These are phyloP conservation scores for Cecropterus lyciades DNA, from an alignment of 1,140 invertebrate species.

Conservation along the genomic window DNA sequence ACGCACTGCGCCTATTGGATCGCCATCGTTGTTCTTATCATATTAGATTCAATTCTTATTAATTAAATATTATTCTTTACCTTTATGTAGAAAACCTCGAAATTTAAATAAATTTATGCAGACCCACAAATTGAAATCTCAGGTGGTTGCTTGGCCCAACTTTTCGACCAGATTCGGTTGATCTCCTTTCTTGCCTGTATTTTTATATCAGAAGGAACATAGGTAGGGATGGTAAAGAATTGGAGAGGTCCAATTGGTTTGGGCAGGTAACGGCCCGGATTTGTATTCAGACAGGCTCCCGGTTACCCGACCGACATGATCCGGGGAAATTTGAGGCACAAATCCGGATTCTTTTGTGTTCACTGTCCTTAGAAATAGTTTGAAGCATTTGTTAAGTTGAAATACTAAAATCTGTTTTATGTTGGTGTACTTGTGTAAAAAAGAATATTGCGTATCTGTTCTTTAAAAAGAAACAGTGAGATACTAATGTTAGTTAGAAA, in stretches of 20 bases:
- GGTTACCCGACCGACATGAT: conserved; percentile 53
- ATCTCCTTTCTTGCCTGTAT: conserved; percentile 40
- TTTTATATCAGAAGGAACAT: conserved; percentile 32
- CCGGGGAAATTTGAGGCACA: conserved; percentile 55
- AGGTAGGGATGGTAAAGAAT: conserved; percentile 34
- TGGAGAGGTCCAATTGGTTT: conserved; percentile 40
- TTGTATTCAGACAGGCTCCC: conserved; percentile 58
- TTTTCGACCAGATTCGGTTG: conserved; percentile 44
- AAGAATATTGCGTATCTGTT: too few relatives aligned
- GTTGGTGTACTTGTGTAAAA: too few relatives aligned
- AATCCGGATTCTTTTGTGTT: conserved; percentile 36
- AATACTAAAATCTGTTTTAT: background rate
- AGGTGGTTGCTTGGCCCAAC: conserved; percentile 53
- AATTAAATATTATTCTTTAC: background rate
- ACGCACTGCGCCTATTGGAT: too few relatives aligned
- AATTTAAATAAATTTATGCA: conserved; percentile 65
- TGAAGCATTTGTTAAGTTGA: conserved; percentile 4
- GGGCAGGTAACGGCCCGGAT: conserved; percentile 53
- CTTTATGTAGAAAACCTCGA: background rate
- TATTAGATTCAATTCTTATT: background rate
- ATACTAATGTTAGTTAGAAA: background rate
- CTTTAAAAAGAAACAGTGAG: background rate
- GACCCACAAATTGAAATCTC: conserved; percentile 74
- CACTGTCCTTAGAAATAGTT: conserved; percentile 17
- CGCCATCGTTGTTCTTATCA: too few relatives aligned